Evolutionary conservation across 2,113 vertebrate species (phyloP), one percentile per base, ranked within the genome.

Genomic region (Corydoras maculifer): DNA sequence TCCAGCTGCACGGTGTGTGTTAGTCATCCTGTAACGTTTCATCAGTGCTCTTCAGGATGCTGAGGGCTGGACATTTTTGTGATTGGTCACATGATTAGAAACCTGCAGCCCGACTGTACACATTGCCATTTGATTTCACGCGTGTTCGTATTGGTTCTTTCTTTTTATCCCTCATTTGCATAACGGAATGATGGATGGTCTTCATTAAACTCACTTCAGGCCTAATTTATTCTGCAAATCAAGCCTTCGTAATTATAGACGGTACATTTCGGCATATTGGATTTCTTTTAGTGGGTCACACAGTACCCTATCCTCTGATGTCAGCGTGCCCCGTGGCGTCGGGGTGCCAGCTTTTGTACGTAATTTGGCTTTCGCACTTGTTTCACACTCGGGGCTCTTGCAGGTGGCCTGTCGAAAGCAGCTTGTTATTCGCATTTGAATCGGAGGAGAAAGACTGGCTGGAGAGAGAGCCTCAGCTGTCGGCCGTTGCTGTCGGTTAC

Each of bases 391-490:
- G n/a, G 35, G 64, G 9, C 30, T 62, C 29, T 51, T 75, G 77
- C 77, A 75, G 77, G 77, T 75, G 77, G 72, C 73, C n/a, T 6
- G 57, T 72, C 65, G 61, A 57, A 78, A 75, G 51, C 61, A 67
- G 32, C 43, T 51, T 65, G 58, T 78, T 78, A 75, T 75, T 65
- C 65, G 54, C 49, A 14, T 14, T 15, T n/a, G 35, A 75, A 72
- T 64, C 57, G 68, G 31, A 75, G 63, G 74, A 67, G 53, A 61
- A 78, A 53, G 54, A 35, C 51, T 54, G 55, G 58, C 67, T 62
- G 75, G 61, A 55, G 32, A 66, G 58, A 65, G 58, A 64, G 70
- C n/a, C 57, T 68, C 58, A 63, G 68, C 76, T 73, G 75, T 59
- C 11, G 9, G 18, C 50, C 66, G 68, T 35, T 66, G 31, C 58